Evolutionary conservation across 2,797 vertebrate genomes (phyloP), one percentile per base, ranked within the genome.

Genomic region (Anableps anableps): DNA sequence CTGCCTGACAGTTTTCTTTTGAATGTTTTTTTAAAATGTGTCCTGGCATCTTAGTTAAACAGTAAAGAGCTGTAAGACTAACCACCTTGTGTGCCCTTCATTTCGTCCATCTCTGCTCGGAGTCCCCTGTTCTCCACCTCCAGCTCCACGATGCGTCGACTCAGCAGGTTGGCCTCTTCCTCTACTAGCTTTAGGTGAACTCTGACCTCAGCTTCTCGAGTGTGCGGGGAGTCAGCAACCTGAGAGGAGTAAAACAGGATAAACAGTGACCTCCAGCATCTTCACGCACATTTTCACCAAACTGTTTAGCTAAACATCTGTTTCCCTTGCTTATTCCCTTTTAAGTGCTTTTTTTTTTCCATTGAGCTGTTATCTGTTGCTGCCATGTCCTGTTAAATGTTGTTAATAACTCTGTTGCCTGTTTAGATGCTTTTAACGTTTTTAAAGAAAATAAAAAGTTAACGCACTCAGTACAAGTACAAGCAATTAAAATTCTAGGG

Each of bases 51-150:
- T 3, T 2, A n/a, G 41, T 21, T 51, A 48, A 48, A 48, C 9
- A 36, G 31, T 31, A 47, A 21, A 31, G 23, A 26, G 10, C 0
- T 0, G 48, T 0, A 3, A 74, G 31, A 45, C 0, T 14, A 74
- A 8, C 45, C 78, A 93, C 93, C 94, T 88, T 93, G 92, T 1
- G 89, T 86, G 48, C 96, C 95, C 91, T 97, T 99, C 96, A 99
- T 97, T 64, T 98, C 97, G 0, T 98, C 97, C 99, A 99, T 99
- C 94, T 99, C 99, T 0, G 98, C 98, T 29, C 97, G 95, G 66
- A 99, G 94, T 5, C 99, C 99, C 0, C 99, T 95, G 95, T 99
- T 99, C 88, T 99, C 99, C 90, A 99, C 98, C 94, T 99, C 99
- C 88, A 99, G 96, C 93, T 99, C 99, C 85, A 99, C 98, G 0